These are phyloP conservation scores for Simalia tracyae DNA, from an alignment of 2,797 vertebrate species.

Conservation along the genomic window DNA sequence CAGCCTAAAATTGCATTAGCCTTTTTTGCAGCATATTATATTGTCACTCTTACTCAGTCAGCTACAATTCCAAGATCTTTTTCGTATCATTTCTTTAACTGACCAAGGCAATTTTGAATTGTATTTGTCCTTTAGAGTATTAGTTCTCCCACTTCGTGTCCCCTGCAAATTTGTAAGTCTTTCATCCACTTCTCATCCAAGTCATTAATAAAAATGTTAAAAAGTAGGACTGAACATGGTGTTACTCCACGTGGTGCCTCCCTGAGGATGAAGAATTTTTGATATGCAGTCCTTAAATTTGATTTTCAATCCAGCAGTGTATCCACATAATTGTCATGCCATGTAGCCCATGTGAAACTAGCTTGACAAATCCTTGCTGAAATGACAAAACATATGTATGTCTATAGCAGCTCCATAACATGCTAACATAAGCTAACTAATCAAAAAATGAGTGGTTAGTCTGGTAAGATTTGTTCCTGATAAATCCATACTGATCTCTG, in stretches of 20 bases:
- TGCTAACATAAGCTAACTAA: not conserved
- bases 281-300: not conserved
- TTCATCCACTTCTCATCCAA: not conserved
- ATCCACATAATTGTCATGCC: not conserved
- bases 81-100: not conserved
- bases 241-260: not conserved
- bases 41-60: not conserved
- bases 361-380: not conserved
- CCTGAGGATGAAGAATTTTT: not conserved
- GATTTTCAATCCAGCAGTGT: not conserved
- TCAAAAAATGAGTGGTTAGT: not conserved
- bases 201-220: not conserved
- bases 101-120: not conserved
- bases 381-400: not conserved
- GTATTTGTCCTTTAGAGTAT: not conserved
- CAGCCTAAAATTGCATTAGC: not conserved
- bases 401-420: not conserved
- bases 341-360: not conserved
- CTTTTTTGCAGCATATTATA: not conserved
- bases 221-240: not conserved
- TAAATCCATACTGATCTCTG: not conserved
- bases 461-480: not conserved
- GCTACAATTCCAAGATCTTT: not conserved
- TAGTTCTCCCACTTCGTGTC: not conserved
- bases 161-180: not conserved